A percentile compares a stretch with the other conserved stretches of the same genome.
These are phyloP conservation scores for Pelecanoides urinatrix DNA, from an alignment of 2,113 vertebrate species.

Conservation along the genomic window DNA sequence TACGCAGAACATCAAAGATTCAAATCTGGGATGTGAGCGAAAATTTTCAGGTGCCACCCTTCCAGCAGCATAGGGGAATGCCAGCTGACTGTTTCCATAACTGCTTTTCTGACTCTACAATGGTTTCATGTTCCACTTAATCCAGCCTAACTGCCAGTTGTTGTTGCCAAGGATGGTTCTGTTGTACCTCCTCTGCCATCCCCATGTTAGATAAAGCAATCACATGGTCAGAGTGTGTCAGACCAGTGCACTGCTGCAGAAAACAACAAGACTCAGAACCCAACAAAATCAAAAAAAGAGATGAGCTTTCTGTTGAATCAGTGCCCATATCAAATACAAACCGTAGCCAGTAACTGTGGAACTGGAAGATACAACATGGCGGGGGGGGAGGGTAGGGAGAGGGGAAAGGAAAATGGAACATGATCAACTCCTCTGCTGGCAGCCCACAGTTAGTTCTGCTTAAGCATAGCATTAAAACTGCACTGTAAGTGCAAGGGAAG, in stretches of 20 bases:
- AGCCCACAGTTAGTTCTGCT: background rate
- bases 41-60: background rate
- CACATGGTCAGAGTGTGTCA: background rate
- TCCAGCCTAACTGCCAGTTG: background rate
- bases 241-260: background rate
- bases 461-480: background rate
- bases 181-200: background rate
- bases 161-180: background rate
- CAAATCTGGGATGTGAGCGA: background rate
- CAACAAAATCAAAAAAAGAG: background rate
- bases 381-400: background rate
- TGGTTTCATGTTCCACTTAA: background rate
- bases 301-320: background rate
- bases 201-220: background rate
- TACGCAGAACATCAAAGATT: background rate
- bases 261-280: background rate
- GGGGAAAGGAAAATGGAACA: background rate
- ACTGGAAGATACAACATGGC: accelerated
- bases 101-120: background rate
- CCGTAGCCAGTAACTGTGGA: background rate
- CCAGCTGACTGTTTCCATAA: background rate
- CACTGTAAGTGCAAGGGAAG: background rate
- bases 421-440: background rate
- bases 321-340: background rate
- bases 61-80: background rate